Percentiles rank a stretch among this genome's conserved stretches.
These are phyloP conservation scores for Agraylea sexmaculata DNA, from an alignment of 1,140 invertebrate genomes.

Conservation along the genomic window DNA sequence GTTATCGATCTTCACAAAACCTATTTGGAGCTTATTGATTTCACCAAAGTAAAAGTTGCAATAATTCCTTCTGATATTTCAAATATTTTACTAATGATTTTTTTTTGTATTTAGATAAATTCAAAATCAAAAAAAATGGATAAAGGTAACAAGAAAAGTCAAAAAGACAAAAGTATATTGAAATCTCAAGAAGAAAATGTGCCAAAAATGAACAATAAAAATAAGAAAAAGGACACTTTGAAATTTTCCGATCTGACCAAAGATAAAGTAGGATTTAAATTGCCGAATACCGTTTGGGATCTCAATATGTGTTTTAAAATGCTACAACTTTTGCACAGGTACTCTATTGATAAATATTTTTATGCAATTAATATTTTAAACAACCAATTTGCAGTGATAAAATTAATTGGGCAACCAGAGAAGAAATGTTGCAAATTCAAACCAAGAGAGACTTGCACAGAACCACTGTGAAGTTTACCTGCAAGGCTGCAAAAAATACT, in stretches of 20 bases:
- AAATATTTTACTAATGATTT: slow-evolving; percentile 8
- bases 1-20: slow-evolving; percentile 8
- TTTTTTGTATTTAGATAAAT: slow-evolving; percentile 23
- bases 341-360: slow-evolving; percentile 19
- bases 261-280: slow-evolving; percentile 25
- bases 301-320: slow-evolving; percentile 31
- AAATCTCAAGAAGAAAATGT: slow-evolving; percentile 25
- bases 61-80: slow-evolving; percentile 21
- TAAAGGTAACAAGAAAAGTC: slow-evolving; percentile 18
- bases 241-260: slow-evolving; percentile 11
- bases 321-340: slow-evolving; percentile 36
- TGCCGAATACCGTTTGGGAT: slow-evolving; percentile 33
- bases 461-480: slow-evolving; percentile 26
- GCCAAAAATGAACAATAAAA: slow-evolving; percentile 25
- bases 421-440: slow-evolving; percentile 28
- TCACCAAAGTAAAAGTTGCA: slow-evolving; percentile 5
- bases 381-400: slow-evolving; percentile 31
- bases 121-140: slow-evolving; percentile 33
- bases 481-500: not conserved
- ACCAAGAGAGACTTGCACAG: slow-evolving; percentile 34
- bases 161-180: slow-evolving; percentile 26
- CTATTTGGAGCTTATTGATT: slow-evolving; percentile 1
- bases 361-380: slow-evolving; percentile 10
- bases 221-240: slow-evolving; percentile 3
- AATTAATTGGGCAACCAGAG: slow-evolving; percentile 29